Base-by-base conservation (phyloP, 2,888 invertebrate genomes). In the Malthinus seriepunctatus region DNA sequence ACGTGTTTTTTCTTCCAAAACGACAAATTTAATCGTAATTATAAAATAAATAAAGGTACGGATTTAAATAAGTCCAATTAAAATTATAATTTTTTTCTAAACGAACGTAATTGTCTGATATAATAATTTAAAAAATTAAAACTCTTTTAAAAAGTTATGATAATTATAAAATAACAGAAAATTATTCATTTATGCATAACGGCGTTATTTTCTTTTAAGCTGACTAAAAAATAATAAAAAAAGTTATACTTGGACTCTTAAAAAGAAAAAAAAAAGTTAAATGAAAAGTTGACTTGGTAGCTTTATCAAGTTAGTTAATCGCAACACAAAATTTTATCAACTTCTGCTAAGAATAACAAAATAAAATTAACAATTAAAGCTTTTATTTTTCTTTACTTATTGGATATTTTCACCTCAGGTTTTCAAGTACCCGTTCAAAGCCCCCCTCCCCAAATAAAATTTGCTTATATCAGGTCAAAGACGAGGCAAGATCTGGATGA, bases 291-390 rank as follows among this genome's bases (percentile, higher is more conserved):
- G 39, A 42, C 39, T 42, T 23, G 39, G 39, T 42, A 42, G 39
- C 39, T 42, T 42, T 42, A 42, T 42, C 39, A 42, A 42, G 39
- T 42, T 42, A 42, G 39, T 42, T 42, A 42, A 42, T 42, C 15
- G 39, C 39, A 42, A 42, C 39, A 42, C 14, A 42, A 42, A 14
- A 42, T 23, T 42, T 42, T 42, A 42, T 42, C 39, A 42, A 42
- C 39, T 42, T 42, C 39, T 42, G 39, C 39, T 23, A 42, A 42
- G 39, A 42, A 42, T 42, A 42, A 42, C 39, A 42, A 42, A 42
- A 42, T 23, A 23, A 42, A n/a, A 23, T 23, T 15, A 42, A 42
- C 39, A 42, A 42, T 42, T 42, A 42, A 42, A 23, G 23, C 23
- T 23, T 23, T 23, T 23, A 23, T 23, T 23, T 23, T 23, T 23